Percentiles rank a stretch among this genome's conserved stretches.
phyloP scores from a whole-genome alignment of 1,140 invertebrate genomes.

The Megalopta genalis region DNA sequence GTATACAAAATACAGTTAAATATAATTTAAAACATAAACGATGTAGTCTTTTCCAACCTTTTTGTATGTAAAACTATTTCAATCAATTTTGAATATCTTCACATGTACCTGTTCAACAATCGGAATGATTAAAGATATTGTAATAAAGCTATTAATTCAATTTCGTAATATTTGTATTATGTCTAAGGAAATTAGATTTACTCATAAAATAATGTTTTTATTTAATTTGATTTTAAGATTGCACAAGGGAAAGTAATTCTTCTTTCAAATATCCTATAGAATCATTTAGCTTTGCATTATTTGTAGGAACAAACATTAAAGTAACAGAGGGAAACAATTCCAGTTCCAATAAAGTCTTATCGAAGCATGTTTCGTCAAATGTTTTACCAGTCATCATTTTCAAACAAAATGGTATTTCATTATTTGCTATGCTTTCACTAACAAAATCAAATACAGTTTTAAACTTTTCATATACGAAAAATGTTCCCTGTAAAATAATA shows the following conservation, averaged over 20 bases:
- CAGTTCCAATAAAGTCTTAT: constrained; percentile 85
- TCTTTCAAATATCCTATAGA: constrained; percentile 85
- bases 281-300: constrained; percentile 72
- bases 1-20: background rate
- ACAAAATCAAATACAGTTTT: constrained; percentile 87
- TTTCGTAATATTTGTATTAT: constrained; percentile 4
- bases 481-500: constrained; percentile 91
- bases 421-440: constrained; percentile 85
- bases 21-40: background rate
- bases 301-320: constrained; percentile 85
- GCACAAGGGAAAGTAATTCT: constrained; percentile 85
- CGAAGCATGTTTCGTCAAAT: constrained; percentile 81
- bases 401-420: constrained; percentile 84
- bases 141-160: background rate
- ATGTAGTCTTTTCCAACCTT: background rate
- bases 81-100: background rate
- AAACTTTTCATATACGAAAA: constrained; percentile 89
- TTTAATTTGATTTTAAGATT: constrained; percentile 33
- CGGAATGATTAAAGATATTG: constrained; percentile 10
- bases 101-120: background rate
- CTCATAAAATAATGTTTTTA: background rate
- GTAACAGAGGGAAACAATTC: constrained; percentile 88
- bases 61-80: background rate
- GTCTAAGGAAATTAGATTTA: background rate
- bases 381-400: constrained; percentile 84